Conservation (phyloP, 2,888 invertebrate species). For the Drosophila helvetica region DNA sequence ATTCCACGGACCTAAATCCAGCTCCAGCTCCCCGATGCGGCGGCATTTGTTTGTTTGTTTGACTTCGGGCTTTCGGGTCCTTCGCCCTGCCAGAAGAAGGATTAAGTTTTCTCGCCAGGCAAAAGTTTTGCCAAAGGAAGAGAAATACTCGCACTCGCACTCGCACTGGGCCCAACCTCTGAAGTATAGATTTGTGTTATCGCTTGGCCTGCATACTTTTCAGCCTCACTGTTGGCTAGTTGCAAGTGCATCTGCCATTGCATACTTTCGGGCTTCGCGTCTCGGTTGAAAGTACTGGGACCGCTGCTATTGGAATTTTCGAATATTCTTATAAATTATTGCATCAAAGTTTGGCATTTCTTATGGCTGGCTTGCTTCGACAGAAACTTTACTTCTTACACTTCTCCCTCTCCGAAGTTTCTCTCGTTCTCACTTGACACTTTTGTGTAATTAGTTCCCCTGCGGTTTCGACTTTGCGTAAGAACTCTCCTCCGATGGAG, state of each 20-base stretch:
- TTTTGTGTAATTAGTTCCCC: conserved; percentile 44
- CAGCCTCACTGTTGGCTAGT: conserved; percentile 39
- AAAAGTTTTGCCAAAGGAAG: conserved; percentile 50
- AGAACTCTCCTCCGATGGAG: too few species aligned
- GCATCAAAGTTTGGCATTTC: conserved; percentile 45
- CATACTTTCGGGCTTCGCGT: conserved; percentile 73
- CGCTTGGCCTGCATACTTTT: conserved; percentile 55
- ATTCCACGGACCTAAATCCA: too few species aligned
- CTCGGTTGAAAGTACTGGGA: conserved; percentile 37
- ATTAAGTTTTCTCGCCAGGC: conserved; percentile 66
- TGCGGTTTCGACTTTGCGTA: conserved; percentile 18
- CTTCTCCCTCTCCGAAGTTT: not conserved
- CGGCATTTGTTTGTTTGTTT: conserved; percentile 70
- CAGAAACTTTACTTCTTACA: conserved; percentile 26
- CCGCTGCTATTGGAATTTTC: conserved; percentile 45
- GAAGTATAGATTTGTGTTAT: conserved; percentile 62
- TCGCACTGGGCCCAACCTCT: too few species aligned
- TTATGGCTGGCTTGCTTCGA: conserved; percentile 39
- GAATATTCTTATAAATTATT: conserved; percentile 58
- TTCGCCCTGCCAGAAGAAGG: conserved; percentile 46
- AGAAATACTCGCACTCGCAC: not conserved
- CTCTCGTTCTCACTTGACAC: conserved; percentile 33
- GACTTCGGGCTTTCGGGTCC: conserved; percentile 70
- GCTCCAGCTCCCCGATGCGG: conserved; percentile 13
- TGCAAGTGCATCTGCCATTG: conserved; percentile 54